These are phyloP conservation scores for Kryphioiulus occultus DNA, from an alignment of 2,888 invertebrate species.

Conservation along the genomic window DNA sequence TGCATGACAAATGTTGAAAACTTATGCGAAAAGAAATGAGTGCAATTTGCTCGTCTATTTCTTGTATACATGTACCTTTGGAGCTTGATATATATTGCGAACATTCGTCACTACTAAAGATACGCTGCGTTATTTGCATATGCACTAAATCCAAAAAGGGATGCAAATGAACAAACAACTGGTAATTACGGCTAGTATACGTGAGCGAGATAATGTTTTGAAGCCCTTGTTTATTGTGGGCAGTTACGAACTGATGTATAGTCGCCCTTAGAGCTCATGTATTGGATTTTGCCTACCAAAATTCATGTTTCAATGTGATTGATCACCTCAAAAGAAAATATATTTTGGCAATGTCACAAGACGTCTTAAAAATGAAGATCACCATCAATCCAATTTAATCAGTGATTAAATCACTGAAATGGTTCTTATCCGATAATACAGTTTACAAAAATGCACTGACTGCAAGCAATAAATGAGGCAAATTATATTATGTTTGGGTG, in stretches of 20 bases:
- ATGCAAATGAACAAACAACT: slow-evolving; percentile 36
- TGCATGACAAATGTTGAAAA: neutral
- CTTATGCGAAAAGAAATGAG: neutral
- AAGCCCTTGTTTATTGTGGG: neutral
- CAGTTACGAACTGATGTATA: neutral
- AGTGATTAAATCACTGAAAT: no score
- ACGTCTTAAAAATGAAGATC: no score
- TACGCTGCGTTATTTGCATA: neutral
- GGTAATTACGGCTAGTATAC: slow-evolving; percentile 17
- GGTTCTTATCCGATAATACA: no score
- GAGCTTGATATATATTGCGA: neutral
- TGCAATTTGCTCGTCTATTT: neutral
- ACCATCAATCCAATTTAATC: no score
- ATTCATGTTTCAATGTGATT: neutral
- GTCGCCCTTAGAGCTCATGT: neutral
- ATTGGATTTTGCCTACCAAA: neutral
- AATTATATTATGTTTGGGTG: no score
- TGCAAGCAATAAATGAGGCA: no score
- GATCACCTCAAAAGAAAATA: no score
- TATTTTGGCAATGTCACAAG: no score
- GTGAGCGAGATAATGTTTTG: slow-evolving; percentile 2
- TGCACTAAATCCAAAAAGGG: slow-evolving; percentile 11
- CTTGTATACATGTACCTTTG: neutral
- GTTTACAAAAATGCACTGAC: no score
- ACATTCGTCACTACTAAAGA: neutral